These are phyloP conservation scores for Antrozous pallidus DNA, from an alignment of 2,797 vertebrate species.

Conservation along the genomic window DNA sequence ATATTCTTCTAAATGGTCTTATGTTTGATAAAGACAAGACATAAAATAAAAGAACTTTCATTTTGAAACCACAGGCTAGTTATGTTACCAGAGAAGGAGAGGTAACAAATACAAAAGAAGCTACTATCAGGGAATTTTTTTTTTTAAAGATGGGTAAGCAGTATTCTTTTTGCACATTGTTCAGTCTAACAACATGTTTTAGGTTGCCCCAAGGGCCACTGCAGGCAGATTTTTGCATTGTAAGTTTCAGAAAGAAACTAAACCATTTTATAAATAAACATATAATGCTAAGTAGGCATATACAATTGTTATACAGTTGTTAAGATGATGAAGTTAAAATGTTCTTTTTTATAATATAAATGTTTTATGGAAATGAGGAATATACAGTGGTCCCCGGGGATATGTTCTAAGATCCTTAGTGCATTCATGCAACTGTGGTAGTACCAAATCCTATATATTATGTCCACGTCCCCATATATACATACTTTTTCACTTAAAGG, in stretches of 20 bases:
- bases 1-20: background rate
- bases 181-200: background rate
- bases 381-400: background rate
- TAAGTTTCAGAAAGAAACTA: slow-evolving; percentile 2
- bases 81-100: background rate
- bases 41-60: background rate
- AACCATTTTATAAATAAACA: background rate
- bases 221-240: background rate
- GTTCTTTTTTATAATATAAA: background rate
- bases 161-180: background rate
- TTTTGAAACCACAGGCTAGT: background rate
- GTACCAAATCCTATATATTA: background rate
- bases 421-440: background rate
- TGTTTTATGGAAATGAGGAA: background rate
- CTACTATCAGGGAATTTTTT: background rate
- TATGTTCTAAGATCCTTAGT: background rate
- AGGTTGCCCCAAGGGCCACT: background rate
- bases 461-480: background rate
- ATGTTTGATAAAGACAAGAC: background rate
- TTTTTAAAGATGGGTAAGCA: background rate
- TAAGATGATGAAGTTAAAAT: background rate
- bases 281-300: background rate
- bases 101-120: background rate
- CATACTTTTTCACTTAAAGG: background rate
- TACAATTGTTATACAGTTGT: background rate